These are phyloP conservation scores for Dicranocentrus wangi DNA, from an alignment of 2,888 invertebrate species.

Conservation along the genomic window DNA sequence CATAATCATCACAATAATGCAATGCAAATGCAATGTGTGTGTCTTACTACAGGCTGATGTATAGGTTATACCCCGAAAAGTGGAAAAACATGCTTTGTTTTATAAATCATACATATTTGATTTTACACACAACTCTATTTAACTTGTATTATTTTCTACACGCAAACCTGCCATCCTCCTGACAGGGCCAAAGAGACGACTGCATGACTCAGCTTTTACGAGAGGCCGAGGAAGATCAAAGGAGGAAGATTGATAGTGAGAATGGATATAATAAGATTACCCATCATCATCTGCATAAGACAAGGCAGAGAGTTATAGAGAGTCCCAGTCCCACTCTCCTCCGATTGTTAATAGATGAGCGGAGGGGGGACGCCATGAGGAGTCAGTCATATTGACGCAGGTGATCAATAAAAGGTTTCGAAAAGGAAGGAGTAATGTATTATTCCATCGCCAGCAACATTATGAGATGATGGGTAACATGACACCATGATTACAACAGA, in stretches of 20 bases:
- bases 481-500: conserved; percentile 57
- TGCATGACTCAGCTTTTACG: conserved; percentile 54
- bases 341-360: no score
- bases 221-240: conserved; percentile 38
- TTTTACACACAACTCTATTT: conserved; percentile 32
- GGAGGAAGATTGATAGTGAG: conserved; percentile 22
- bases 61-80: no score
- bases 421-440: conserved; percentile 27
- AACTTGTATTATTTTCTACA: conserved; percentile 53
- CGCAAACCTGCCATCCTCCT: conserved; percentile 35
- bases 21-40: no score
- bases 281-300: neutral
- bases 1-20: no score
- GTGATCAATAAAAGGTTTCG: conserved; percentile 29
- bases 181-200: conserved; percentile 51
- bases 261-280: neutral
- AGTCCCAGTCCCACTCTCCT: no score
- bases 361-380: conserved; percentile 39
- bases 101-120: conserved; percentile 47
- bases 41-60: no score
- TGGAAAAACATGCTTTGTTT: conserved; percentile 37
- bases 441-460: conserved; percentile 1
- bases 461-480: conserved; percentile 49
- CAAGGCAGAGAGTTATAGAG: no score
- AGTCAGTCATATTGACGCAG: conserved; percentile 27